Evolutionary conservation across 2,888 invertebrate genomes (phyloP), one percentile per base, ranked within the genome.

Genomic region (Desoria tigrina): DNA sequence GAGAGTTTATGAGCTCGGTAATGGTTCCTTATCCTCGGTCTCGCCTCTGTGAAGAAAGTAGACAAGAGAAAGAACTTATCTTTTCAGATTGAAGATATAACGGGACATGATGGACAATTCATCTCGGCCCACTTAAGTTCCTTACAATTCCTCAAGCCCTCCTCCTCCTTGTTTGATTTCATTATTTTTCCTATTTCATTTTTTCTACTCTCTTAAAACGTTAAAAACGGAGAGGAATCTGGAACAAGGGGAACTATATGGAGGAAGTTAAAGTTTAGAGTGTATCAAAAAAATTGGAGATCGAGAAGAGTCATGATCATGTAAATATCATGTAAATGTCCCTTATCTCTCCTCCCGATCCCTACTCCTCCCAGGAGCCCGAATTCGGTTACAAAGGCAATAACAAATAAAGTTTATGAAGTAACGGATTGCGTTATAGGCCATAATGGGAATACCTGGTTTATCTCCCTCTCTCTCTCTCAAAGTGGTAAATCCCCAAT

Each of bases 1-100:
- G 95, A 94, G 61, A 96, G 84, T 73, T 95, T 94, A 81, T 95
- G 94, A 1, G 95, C 94, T 73, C 95, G 86, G 82, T 95, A 96
- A 83, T 95, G 95, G 78, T 93, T 93, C 80, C 93, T 92, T 73
- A 94, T 82, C 79, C 92, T 92, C 0, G 94, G 90, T 79, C 94
- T 93, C 55, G 89, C 89, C 79, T 82, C 72, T 77, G 81, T 71
- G 79, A 77, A n/a, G n/a, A n/a, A 50, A 50, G 11, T 11, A 16
- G 6, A 45, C 45, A 45, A 6, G 45, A 45, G 45, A 45, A 16
- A 45, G 45, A 21, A 18, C 21, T 45, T 18, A 18, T 45, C 32
- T 32, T 32, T 7, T 18, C 14, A 45, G 45, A 45, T 6, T n/a
- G 4, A 4, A 45, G 45, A 45, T 11, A 14, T 45, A 18, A 45